Evolutionary conservation across 2,113 vertebrate genomes (phyloP).

Genomic region (Apteryx mantelli): DNA sequence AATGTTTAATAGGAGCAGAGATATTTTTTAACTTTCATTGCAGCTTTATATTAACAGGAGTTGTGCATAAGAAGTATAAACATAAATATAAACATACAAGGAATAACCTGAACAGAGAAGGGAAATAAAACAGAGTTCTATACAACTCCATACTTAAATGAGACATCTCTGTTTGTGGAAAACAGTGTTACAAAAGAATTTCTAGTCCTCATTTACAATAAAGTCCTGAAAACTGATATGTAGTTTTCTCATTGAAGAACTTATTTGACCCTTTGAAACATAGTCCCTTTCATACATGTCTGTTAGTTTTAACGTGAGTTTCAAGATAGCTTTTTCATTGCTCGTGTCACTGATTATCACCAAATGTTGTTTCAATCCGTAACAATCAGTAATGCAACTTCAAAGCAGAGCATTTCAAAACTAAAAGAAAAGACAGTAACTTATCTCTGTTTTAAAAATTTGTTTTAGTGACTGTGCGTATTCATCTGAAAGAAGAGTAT

Average conservation of each 20-base stretch:
- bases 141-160: neutral
- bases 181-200: neutral
- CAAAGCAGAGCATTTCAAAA: neutral
- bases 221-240: neutral
- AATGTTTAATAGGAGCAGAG: neutral
- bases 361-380: neutral
- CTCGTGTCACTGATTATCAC: fast-evolving
- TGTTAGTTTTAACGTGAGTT: neutral
- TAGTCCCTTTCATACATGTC: neutral
- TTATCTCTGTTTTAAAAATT: neutral
- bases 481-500: neutral
- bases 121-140: neutral
- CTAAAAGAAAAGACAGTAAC: neutral
- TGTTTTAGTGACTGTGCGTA: neutral
- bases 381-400: neutral
- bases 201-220: neutral
- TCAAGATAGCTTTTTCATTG: neutral
- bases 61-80: neutral
- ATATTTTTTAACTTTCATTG: neutral
- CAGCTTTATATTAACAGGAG: neutral
- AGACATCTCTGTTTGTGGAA: neutral
- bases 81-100: neutral
- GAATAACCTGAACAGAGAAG: neutral
- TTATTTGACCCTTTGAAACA: neutral
- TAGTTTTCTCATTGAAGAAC: neutral